These are phyloP conservation scores for Etheostoma spectabile DNA, from an alignment of 2,113 vertebrate genomes.

Conservation along the genomic window DNA sequence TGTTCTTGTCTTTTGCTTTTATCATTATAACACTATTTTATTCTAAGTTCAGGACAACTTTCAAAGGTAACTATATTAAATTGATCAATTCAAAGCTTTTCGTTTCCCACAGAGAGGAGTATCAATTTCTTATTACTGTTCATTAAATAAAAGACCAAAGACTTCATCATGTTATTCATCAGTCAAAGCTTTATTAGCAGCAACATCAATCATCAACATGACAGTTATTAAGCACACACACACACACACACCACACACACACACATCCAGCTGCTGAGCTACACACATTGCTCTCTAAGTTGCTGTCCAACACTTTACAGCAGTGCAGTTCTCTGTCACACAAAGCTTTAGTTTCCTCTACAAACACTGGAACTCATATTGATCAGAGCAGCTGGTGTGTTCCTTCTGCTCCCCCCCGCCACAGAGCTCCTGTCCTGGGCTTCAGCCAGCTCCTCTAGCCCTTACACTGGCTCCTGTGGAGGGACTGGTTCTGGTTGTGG, in stretches of 20 bases:
- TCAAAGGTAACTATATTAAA: no score
- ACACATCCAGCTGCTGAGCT: slow-evolving; percentile 25
- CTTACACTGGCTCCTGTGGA: slow-evolving; percentile 58
- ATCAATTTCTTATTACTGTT: no score
- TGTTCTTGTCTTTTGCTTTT: no score
- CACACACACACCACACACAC: neutral
- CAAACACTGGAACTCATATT: slow-evolving; percentile 4
- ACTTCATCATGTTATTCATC: no score
- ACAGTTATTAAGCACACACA: no score
- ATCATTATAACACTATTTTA: neutral
- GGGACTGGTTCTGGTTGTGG: slow-evolving; percentile 7
- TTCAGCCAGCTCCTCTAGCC: slow-evolving; percentile 27
- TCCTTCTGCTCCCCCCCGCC: slow-evolving; percentile 11
- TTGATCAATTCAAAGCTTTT: no score
- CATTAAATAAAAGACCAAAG: no score
- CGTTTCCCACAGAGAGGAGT: neutral
- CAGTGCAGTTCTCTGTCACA: slow-evolving; percentile 18
- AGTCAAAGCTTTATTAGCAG: no score
- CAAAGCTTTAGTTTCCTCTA: slow-evolving; percentile 38
- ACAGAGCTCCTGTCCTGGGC: slow-evolving; percentile 35
- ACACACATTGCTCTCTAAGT: slow-evolving; percentile 15
- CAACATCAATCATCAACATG: no score
- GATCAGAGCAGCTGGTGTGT: slow-evolving; percentile 14
- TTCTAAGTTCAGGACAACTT: no score
- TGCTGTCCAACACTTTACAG: slow-evolving; percentile 25